Percentiles rank a stretch among this genome's conserved stretches.
phyloP scores from a whole-genome alignment of 2,113 vertebrate species.

The Podarcis cretensis region DNA sequence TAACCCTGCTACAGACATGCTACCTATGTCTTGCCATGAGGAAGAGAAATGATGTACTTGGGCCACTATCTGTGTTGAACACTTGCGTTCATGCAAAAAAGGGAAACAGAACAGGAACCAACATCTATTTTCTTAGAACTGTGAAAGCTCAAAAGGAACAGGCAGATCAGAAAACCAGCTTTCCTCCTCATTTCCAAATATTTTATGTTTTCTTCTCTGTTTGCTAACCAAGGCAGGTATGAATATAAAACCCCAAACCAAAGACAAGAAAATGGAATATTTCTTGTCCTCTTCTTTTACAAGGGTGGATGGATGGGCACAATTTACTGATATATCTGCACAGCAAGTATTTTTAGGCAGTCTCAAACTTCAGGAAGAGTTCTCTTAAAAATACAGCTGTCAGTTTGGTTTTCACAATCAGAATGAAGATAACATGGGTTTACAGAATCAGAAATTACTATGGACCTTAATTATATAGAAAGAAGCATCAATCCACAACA shows the following conservation, averaged over 20 bases:
- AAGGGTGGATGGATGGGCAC: background rate
- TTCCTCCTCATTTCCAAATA: background rate
- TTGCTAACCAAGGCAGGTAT: background rate
- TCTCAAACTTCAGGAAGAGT: background rate
- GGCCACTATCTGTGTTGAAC: background rate
- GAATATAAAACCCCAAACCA: background rate
- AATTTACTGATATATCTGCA: background rate
- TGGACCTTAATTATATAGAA: background rate
- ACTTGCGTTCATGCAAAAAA: background rate
- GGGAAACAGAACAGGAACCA: background rate
- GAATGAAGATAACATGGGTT: background rate
- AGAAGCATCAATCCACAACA: constrained; percentile 16
- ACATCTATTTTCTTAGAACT: background rate
- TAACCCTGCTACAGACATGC: background rate
- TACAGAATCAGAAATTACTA: background rate
- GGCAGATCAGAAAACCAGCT: background rate
- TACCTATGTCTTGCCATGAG: background rate
- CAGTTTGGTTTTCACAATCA: accelerated
- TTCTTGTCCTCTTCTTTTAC: background rate
- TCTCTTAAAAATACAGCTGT: background rate
- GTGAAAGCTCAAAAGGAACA: background rate
- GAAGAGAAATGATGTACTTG: background rate
- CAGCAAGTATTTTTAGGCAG: background rate
- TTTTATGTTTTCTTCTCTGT: background rate
- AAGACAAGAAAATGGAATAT: background rate